Conservation (phyloP, 2,113 vertebrate genomes). For the Xiphophorus hellerii region DNA sequence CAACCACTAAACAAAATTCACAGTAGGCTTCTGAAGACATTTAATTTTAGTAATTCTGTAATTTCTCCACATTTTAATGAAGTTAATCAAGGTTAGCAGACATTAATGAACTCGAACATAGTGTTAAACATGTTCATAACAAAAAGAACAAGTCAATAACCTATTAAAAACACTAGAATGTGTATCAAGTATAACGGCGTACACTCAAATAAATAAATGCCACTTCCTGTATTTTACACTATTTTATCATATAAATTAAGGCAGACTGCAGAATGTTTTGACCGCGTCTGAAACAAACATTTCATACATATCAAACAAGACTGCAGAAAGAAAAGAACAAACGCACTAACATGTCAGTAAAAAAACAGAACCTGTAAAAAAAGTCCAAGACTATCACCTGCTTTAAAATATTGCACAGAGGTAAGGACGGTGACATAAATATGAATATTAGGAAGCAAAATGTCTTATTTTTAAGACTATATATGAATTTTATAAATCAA, state of each 20-base stretch:
- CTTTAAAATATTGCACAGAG: slow-evolving; percentile 70
- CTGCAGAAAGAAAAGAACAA: slow-evolving; percentile 30
- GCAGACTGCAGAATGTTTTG: slow-evolving; percentile 58
- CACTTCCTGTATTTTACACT: slow-evolving; percentile 43
- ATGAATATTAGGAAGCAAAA: slow-evolving; percentile 27
- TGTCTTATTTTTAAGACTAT: slow-evolving; percentile 46
- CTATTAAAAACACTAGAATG: slow-evolving; percentile 75
- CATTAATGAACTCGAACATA: slow-evolving; percentile 61
- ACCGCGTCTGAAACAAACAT: slow-evolving; percentile 44
- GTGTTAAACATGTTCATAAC: slow-evolving; percentile 56
- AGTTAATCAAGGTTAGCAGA: slow-evolving; percentile 74
- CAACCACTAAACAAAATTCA: slow-evolving; percentile 28
- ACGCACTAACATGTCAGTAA: slow-evolving; percentile 55
- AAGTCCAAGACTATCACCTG: slow-evolving; percentile 24
- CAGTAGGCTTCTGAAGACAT: slow-evolving; percentile 47
- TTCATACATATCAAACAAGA: slow-evolving; percentile 45
- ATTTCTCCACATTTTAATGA: slow-evolving; percentile 73
- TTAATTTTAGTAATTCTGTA: slow-evolving; percentile 43
- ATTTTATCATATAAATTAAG: slow-evolving; percentile 71
- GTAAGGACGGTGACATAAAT: slow-evolving; percentile 34
- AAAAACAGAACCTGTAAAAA: slow-evolving; percentile 12
- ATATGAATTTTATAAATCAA: slow-evolving; percentile 6
- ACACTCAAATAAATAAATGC: slow-evolving; percentile 83
- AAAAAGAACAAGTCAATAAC: slow-evolving; percentile 35
- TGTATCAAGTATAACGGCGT: slow-evolving; percentile 78